phyloP scores from a whole-genome alignment of 2,797 vertebrate genomes.

The Serranus cabrilla region DNA sequence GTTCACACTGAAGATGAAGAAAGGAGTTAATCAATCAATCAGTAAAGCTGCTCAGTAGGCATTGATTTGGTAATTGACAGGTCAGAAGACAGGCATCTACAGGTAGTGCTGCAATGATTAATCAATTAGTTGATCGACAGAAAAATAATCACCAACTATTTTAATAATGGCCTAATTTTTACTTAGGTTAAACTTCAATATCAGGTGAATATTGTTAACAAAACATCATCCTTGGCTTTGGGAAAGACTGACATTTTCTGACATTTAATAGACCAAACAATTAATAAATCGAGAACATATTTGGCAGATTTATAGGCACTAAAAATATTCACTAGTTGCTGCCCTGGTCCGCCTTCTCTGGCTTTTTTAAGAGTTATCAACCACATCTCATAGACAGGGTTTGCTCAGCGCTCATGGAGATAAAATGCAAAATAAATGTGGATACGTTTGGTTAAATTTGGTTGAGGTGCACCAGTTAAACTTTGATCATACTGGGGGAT shows the following conservation, averaged over 20 bases:
- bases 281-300: too few species aligned
- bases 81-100: background rate
- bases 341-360: background rate
- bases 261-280: too few species aligned
- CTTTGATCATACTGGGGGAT: background rate
- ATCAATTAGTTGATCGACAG: too few species aligned
- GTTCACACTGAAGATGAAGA: background rate
- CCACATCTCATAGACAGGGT: background rate
- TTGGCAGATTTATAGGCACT: too few species aligned
- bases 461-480: background rate
- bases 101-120: too few species aligned
- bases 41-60: background rate
- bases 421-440: background rate
- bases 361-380: background rate
- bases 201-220: too few species aligned
- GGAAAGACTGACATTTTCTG: too few species aligned
- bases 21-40: background rate
- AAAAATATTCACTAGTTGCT: too few species aligned
- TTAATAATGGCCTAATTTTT: too few species aligned
- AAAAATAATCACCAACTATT: too few species aligned
- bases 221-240: too few species aligned
- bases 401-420: background rate
- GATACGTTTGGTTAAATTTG: background rate
- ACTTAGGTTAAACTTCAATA: too few species aligned
- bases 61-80: conserved; percentile 3